Conservation (phyloP, 2,113 vertebrate genomes). For the Macquaria australasica region DNA sequence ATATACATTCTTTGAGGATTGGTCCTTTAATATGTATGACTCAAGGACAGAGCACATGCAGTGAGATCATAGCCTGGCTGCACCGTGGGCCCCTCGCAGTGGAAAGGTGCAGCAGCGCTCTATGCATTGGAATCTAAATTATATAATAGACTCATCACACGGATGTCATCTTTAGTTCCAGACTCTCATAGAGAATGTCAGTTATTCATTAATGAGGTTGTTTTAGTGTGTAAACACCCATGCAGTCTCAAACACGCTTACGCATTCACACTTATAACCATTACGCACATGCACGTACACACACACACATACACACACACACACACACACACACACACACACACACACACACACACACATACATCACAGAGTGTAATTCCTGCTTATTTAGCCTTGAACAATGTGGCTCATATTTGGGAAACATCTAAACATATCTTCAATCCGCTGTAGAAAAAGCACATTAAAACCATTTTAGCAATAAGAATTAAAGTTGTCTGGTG, state of each 20-base stretch:
- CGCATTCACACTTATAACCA: constrained; percentile 24
- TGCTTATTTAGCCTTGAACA: constrained; percentile 62
- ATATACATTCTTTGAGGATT: constrained; percentile 43
- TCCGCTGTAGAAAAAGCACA: constrained; percentile 25
- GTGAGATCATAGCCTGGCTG: constrained; percentile 48
- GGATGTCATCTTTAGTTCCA: constrained; percentile 51
- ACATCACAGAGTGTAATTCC: constrained; percentile 32
- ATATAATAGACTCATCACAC: constrained; percentile 65
- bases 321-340: not conserved
- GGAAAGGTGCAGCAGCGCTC: constrained; percentile 38
- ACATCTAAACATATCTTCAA: constrained; percentile 37
- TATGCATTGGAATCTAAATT: constrained; percentile 54
- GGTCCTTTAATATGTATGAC: constrained; percentile 49
- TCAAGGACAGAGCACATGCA: constrained; percentile 28
- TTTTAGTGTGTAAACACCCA: constrained; percentile 61
- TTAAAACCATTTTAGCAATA: constrained; percentile 53
- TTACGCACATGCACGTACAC: not conserved
- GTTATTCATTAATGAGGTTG: constrained; percentile 72
- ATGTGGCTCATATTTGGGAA: constrained; percentile 44
- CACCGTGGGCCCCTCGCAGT: constrained; percentile 39
- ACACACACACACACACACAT: not conserved
- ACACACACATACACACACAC: not conserved
- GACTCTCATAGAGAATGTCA: constrained; percentile 51
- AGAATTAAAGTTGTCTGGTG: constrained; percentile 60
- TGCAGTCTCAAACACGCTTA: constrained; percentile 11